Evolutionary conservation across 1,140 invertebrate species (phyloP).

Genomic region (Brachionus angularis): DNA sequence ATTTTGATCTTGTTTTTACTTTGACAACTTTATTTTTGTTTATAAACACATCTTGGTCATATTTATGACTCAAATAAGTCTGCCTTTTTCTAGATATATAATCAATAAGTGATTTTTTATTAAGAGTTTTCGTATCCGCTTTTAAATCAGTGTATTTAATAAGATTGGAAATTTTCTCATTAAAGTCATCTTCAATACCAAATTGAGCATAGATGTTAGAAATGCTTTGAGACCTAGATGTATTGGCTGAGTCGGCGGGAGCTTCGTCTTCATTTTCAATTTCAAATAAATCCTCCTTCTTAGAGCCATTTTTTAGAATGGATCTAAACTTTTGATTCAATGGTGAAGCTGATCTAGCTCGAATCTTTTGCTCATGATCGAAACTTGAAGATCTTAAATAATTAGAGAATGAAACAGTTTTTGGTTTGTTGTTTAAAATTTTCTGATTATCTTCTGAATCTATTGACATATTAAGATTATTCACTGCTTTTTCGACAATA

Average conservation of each 20-base stretch:
- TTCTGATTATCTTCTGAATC: no score
- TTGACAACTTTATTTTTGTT: neutral
- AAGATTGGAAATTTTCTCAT: conserved; percentile 20
- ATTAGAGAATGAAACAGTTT: conserved; percentile 12
- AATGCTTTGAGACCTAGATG: no score
- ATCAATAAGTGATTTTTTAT: conserved; percentile 5
- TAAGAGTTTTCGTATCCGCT: neutral
- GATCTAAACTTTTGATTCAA: neutral
- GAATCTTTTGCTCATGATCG: neutral
- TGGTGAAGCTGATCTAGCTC: neutral
- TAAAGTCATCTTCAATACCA: neutral
- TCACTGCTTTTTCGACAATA: no score
- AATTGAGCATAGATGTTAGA: conserved; percentile 14
- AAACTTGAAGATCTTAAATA: conserved; percentile 11
- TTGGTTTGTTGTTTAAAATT: no score
- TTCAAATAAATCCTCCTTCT: no score
- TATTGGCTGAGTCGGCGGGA: no score
- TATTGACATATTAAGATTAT: no score
- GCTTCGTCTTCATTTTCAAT: neutral
- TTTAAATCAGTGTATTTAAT: conserved; percentile 33
- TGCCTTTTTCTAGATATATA: conserved; percentile 29
- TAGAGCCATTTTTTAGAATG: conserved; percentile 3
- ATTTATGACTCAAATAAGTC: conserved; percentile 9
- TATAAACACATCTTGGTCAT: neutral
- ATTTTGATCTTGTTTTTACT: neutral